These are phyloP conservation scores for Oscheius myriophilus DNA, from an alignment of 2,888 invertebrate species.

Conservation along the genomic window DNA sequence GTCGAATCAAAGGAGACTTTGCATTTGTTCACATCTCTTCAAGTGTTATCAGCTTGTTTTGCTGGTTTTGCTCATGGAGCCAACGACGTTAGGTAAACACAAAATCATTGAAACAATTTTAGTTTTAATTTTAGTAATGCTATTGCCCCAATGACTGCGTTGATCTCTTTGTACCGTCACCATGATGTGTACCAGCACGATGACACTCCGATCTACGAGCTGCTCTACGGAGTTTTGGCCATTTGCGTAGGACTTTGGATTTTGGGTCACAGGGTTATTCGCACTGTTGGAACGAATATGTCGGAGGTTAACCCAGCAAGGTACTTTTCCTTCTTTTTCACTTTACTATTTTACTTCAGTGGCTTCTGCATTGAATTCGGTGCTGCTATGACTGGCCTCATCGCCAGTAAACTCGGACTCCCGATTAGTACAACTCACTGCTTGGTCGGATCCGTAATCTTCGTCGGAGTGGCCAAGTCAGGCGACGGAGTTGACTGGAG, in stretches of 20 bases:
- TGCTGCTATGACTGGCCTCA: slow-evolving; percentile 90
- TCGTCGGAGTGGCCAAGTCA: slow-evolving; percentile 85
- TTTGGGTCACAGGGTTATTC: slow-evolving; percentile 93
- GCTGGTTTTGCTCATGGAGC: slow-evolving; percentile 99
- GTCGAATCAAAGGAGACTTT: slow-evolving; percentile 52
- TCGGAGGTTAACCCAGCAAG: slow-evolving; percentile 96
- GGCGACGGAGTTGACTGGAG: slow-evolving; percentile 75
- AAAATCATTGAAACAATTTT: slow-evolving; percentile 1
- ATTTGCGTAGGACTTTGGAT: slow-evolving; percentile 94
- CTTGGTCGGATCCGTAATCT: slow-evolving; percentile 96
- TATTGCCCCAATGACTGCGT: slow-evolving; percentile 92
- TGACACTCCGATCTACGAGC: slow-evolving; percentile 86
- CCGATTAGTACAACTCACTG: slow-evolving; percentile 98
- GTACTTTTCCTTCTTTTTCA: slow-evolving; percentile 73
- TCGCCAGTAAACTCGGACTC: slow-evolving; percentile 94
- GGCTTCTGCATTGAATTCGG: slow-evolving; percentile 96
- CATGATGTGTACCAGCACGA: slow-evolving; percentile 82
- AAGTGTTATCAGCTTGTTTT: slow-evolving; percentile 94
- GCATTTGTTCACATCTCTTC: slow-evolving; percentile 86
- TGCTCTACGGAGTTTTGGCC: slow-evolving; percentile 91
- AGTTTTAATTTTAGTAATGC: slow-evolving; percentile 91
- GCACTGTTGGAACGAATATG: slow-evolving; percentile 94
- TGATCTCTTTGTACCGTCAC: slow-evolving; percentile 89
- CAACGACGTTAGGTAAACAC: slow-evolving; percentile 89
- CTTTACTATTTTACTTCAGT: slow-evolving; percentile 74